These are phyloP conservation scores for Paralichthys olivaceus DNA, from an alignment of 2,113 vertebrate genomes.

Conservation along the genomic window DNA sequence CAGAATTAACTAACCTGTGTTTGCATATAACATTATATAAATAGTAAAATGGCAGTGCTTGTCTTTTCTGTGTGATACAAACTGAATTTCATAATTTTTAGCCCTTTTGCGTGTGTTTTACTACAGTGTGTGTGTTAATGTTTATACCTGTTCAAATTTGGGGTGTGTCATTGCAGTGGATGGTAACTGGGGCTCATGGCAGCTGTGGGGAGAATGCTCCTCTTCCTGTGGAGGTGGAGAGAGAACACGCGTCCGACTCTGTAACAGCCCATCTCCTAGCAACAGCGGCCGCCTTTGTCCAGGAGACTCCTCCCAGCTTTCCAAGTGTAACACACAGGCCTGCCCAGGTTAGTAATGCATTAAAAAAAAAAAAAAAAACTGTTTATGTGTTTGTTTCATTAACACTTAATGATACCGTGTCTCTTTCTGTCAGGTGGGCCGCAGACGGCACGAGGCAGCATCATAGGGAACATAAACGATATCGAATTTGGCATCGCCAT, in stretches of 20 bases:
- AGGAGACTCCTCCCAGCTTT: constrained; percentile 91
- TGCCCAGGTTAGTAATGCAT: constrained; percentile 87
- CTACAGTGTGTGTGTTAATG: not conserved
- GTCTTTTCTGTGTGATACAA: too few relatives aligned
- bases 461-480: constrained; percentile 93
- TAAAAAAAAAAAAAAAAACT: rapidly evolving
- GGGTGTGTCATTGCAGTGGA: constrained; percentile 83
- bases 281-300: constrained; percentile 87
- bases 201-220: constrained; percentile 90
- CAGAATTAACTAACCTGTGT: too few relatives aligned
- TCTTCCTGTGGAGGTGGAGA: constrained; percentile 91
- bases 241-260: constrained; percentile 86
- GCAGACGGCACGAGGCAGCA: constrained; percentile 89
- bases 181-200: constrained; percentile 93
- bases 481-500: constrained; percentile 92
- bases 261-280: constrained; percentile 83
- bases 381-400: not conserved
- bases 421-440: constrained; percentile 86
- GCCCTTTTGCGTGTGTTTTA: not conserved
- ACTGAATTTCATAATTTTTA: too few relatives aligned
- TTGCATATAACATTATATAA: too few relatives aligned
- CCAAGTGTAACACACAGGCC: constrained; percentile 88
- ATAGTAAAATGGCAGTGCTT: too few relatives aligned
- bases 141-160: not conserved
- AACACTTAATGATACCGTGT: not conserved